Conservation (phyloP, 2,113 vertebrate genomes). For the Nothocercus nigrocapillus region DNA sequence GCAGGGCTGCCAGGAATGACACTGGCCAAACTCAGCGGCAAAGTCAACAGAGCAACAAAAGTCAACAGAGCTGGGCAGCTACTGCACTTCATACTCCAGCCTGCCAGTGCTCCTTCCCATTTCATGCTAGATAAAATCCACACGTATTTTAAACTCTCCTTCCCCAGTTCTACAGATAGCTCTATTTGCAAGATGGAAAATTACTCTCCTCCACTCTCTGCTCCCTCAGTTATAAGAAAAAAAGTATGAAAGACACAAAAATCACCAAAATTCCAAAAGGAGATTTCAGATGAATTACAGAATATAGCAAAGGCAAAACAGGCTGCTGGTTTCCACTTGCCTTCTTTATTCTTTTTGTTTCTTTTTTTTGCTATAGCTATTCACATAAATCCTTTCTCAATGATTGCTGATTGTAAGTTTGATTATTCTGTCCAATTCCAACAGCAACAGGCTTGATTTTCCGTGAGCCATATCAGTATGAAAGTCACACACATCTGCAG, state of each 20-base stretch:
- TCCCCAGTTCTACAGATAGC: background rate
- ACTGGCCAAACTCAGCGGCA: constrained; percentile 16
- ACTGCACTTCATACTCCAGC: rapidly evolving
- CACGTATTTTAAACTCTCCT: background rate
- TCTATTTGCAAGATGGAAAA: background rate
- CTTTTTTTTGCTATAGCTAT: background rate
- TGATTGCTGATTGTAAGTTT: constrained; percentile 11
- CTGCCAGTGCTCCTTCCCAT: background rate
- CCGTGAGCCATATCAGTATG: background rate
- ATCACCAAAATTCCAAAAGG: background rate
- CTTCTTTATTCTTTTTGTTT: background rate
- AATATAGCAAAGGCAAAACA: background rate
- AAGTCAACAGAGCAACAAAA: background rate
- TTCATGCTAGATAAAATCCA: background rate
- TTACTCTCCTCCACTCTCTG: background rate
- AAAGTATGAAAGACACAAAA: background rate
- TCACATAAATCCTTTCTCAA: background rate
- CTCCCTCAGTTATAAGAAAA: background rate
- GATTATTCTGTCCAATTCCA: constrained; percentile 24
- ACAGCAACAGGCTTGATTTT: background rate
- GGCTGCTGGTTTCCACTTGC: background rate
- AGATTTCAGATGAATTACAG: background rate
- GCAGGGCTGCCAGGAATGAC: background rate
- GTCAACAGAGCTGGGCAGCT: background rate
- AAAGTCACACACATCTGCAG: background rate